Base-by-base conservation (phyloP, 2,113 vertebrate species). In the Gambusia affinis region DNA sequence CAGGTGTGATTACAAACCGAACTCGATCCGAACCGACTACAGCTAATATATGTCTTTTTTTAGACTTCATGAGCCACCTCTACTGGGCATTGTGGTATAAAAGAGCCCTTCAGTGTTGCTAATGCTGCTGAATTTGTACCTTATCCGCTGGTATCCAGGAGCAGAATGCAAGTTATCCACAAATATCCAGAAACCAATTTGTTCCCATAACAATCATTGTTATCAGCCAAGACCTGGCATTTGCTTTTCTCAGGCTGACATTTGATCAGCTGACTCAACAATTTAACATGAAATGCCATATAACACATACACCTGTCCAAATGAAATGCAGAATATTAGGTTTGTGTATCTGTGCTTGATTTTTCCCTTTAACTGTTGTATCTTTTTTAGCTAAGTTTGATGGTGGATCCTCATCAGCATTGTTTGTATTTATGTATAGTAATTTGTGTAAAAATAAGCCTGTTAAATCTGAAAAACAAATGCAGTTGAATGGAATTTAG, bases 201-300 rank as follows among this genome's bases (percentile, higher is more conserved):
- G 31, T 60, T 51, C n/a, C 65, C 54, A 42, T 62, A 60, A 67
- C 42, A 29, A 71, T 72, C 57, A 31, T 60, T 73, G 73, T 88
- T 85, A 84, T 84, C 83, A 80, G 77, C 68, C 79, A 82, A 73
- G 68, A 69, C 60, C 82, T 92, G 84, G 64, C 82, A 84, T 91
- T 88, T 89, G 67, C 77, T 73, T 86, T 82, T 77, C 74, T 63
- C 51, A 28, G 44, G 76, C 76, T 94, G 89, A 87, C 85, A 92
- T 91, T 88, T 90, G 80, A 92, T 90, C 82, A 88, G 83, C 76
- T 89, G 83, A 83, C 78, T 35, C 78, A 80, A 82, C 54, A 47
- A 87, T 82, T 85, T 84, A 71, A 78, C 61, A 60, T 82, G 31
- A 91, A 91, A 90, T 91, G 87, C 81, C 90, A 91, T 60, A 62